Percentiles rank a stretch among this genome's conserved stretches.
Evolutionary conservation across 2,797 vertebrate species (phyloP).

Genomic region (Sebastes glaucus): DNA sequence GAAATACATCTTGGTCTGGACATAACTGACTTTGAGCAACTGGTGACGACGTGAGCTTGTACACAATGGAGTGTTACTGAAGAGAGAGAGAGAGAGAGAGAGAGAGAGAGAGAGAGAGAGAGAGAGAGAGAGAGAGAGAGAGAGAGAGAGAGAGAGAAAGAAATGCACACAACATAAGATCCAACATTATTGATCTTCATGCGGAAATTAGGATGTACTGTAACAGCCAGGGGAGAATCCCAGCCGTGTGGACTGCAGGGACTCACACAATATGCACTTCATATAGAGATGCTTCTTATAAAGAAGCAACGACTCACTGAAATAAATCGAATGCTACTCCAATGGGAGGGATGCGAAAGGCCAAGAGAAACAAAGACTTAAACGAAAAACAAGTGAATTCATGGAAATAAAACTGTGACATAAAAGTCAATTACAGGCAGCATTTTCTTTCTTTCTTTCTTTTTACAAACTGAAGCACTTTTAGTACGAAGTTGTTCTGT

Average conservation of each 20-base stretch:
- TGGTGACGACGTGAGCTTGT: not conserved
- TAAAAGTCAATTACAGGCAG: not conserved
- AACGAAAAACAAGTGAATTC: not conserved
- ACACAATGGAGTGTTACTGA: not conserved
- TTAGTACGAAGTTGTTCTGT: not conserved
- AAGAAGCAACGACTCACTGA: not conserved
- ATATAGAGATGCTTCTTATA: not conserved
- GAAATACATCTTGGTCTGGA: not conserved
- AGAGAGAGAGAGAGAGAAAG: not conserved
- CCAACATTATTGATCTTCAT: slow-evolving; percentile 11
- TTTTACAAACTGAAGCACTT: not conserved
- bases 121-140: not conserved
- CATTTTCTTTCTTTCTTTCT: not conserved
- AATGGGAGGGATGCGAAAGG: not conserved
- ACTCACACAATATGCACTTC: not conserved
- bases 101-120: not conserved
- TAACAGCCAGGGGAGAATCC: too few relatives aligned
- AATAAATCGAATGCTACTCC: not conserved
- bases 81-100: not conserved
- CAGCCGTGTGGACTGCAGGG: not conserved
- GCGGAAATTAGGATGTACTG: not conserved
- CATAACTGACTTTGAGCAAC: not conserved
- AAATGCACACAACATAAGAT: not conserved
- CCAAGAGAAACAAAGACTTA: not conserved
- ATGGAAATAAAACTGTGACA: not conserved